phyloP scores from a whole-genome alignment of 2,797 vertebrate species.

The Betta splendens region DNA sequence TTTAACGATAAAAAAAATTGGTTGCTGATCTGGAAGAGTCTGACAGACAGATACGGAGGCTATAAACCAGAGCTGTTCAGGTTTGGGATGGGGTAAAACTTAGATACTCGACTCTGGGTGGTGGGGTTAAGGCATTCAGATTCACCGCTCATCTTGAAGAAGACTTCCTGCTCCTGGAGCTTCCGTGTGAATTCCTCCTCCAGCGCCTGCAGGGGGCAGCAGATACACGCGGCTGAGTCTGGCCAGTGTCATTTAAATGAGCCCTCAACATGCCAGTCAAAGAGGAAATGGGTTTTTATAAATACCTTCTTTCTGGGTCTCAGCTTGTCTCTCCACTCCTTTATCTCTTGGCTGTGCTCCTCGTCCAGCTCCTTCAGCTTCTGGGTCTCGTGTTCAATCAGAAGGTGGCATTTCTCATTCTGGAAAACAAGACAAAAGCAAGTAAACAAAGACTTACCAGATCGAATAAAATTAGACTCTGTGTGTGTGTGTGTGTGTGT shows the following conservation, averaged over 20 bases:
- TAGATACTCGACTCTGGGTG: slow-evolving; percentile 95
- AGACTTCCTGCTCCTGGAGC: slow-evolving; percentile 97
- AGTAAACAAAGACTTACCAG: too few relatives aligned
- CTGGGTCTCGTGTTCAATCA: slow-evolving; percentile 97
- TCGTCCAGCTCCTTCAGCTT: slow-evolving; percentile 98
- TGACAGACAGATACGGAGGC: slow-evolving; percentile 41
- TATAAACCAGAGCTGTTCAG: slow-evolving; percentile 91
- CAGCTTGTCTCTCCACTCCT: slow-evolving; percentile 96
- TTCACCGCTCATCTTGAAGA: slow-evolving; percentile 99
- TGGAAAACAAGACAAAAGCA: slow-evolving; percentile 68
- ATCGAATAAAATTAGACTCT: too few relatives aligned
- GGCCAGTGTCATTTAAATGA: too few relatives aligned
- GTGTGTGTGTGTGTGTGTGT: too few relatives aligned
- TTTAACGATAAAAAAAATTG: slow-evolving; percentile 19
- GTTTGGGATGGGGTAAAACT: slow-evolving; percentile 96
- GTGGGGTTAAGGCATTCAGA: slow-evolving; percentile 99
- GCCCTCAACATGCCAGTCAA: background rate
- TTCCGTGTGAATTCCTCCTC: slow-evolving; percentile 98
- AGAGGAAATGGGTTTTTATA: background rate
- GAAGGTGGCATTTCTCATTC: slow-evolving; percentile 98
- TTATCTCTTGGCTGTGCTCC: slow-evolving; percentile 93
- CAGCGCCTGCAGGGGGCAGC: slow-evolving; percentile 83
- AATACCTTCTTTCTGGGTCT: slow-evolving; percentile 96
- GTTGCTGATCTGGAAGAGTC: slow-evolving; percentile 28
- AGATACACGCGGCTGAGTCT: slow-evolving; percentile 43